Percentiles rank a stretch among this genome's conserved stretches.
These are phyloP conservation scores for Tetragonisca angustula DNA, from an alignment of 2,888 invertebrate species.

Conservation along the genomic window DNA sequence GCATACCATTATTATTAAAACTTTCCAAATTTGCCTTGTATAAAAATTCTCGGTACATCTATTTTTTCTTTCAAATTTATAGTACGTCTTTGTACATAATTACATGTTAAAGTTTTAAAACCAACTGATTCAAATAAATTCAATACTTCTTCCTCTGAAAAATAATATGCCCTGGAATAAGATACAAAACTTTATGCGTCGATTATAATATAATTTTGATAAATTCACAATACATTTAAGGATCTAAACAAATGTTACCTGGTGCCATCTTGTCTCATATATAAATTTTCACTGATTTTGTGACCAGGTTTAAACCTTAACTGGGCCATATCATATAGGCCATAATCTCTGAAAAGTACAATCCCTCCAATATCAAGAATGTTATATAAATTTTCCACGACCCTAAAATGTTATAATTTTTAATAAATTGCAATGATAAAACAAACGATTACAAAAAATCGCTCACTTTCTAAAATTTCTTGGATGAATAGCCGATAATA, in stretches of 20 bases:
- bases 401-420: slow-evolving; percentile 64
- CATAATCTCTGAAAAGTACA: slow-evolving; percentile 96
- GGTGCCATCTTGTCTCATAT: slow-evolving; percentile 98
- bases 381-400: slow-evolving; percentile 86
- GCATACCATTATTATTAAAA: slow-evolving; percentile 68
- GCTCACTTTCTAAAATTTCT: slow-evolving; percentile 88
- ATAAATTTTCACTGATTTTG: slow-evolving; percentile 96
- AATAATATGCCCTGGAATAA: slow-evolving; percentile 90
- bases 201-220: background rate
- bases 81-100: slow-evolving; percentile 94
- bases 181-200: background rate
- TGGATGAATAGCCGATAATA: slow-evolving; percentile 97
- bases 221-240: background rate
- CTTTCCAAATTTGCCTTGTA: slow-evolving; percentile 94
- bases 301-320: slow-evolving; percentile 96
- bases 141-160: slow-evolving; percentile 89
- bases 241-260: slow-evolving; percentile 85
- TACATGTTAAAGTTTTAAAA: slow-evolving; percentile 89
- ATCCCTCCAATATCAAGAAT: slow-evolving; percentile 91
- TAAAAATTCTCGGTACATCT: slow-evolving; percentile 95
- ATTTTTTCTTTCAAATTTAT: slow-evolving; percentile 96
- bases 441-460: background rate
- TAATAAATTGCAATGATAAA: background rate
- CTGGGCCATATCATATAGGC: slow-evolving; percentile 97
- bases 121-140: slow-evolving; percentile 89